Conservation (phyloP, 2,113 vertebrate species). For the Corythornis madagascariensis region DNA sequence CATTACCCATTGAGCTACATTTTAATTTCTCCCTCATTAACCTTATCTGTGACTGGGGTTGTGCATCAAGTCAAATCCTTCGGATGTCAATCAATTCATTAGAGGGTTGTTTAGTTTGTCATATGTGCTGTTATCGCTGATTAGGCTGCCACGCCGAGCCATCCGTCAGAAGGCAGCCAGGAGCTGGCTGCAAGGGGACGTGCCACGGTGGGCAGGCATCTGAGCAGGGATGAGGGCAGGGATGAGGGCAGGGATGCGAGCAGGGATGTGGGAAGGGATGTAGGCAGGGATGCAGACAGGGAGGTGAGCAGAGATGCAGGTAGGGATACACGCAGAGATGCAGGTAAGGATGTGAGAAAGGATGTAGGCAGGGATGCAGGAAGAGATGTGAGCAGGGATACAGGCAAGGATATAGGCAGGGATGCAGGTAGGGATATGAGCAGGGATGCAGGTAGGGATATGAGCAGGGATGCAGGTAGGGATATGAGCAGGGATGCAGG, state of each 20-base stretch:
- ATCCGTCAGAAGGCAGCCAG: slow-evolving; percentile 61
- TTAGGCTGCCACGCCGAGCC: slow-evolving; percentile 69
- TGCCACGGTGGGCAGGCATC: neutral
- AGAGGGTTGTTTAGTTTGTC: slow-evolving; percentile 63
- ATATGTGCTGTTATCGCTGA: slow-evolving; percentile 71
- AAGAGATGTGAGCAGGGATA: neutral
- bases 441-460: neutral
- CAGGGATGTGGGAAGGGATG: neutral
- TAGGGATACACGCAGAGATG: neutral
- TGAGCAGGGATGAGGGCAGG: neutral
- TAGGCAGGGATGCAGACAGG: neutral
- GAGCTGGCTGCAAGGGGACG: neutral
- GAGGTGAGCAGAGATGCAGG: neutral
- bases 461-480: neutral
- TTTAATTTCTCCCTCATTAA: slow-evolving; percentile 78
- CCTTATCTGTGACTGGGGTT: slow-evolving; percentile 60
- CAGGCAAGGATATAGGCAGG: neutral
- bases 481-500: neutral
- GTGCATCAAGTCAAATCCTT: slow-evolving; percentile 67
- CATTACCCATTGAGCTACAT: slow-evolving; percentile 73
- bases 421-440: neutral
- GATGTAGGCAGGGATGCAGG: neutral
- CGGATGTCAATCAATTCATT: slow-evolving; percentile 75
- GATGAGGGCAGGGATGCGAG: neutral
- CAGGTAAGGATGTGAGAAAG: neutral